Base-by-base conservation (phyloP, 2,797 vertebrate genomes). In the Esox masquinongy region DNA sequence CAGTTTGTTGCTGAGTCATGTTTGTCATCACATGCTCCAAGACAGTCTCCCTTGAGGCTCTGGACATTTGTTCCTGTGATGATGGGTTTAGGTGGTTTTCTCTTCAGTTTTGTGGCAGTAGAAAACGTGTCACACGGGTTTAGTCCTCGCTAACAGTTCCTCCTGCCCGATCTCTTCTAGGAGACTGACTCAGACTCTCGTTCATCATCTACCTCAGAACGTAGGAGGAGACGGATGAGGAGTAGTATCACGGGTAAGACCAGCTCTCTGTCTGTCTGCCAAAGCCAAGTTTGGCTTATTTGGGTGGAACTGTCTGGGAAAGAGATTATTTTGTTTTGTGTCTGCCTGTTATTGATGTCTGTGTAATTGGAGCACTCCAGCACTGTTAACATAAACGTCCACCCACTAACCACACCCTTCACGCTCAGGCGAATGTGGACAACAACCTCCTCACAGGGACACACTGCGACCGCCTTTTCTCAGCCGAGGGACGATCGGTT, bases 211-310 rank as follows among this genome's bases (percentile, higher is more conserved):
- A 82, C 83, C 74, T 86, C 83, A 80, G 68, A 80, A 78, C 80
- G 12, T 79, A 78, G 68, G 69, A 29, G 70, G 11, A 72, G 70
- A 11, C 24, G 67, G 29, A 56, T 47, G 70, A 72, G 50, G 70
- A 72, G 84, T 43, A 88, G 85, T 78, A 86, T 87, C 71, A 79
- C 82, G 47, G 80, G 88, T 90, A 71, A 79, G 74, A 7, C 22
- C n/a, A 29, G 53, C 16, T 2, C 0, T 49, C 0, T 68, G 0
- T 64, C 2, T 69, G 6, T 5, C 2, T 79, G 7, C 53, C n/a
- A 6, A 39, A 39, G 36, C 36, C 36, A 2, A 34, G 34, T 34
- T 34, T 34, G 34, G 34, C 34, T 34, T 2, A 34, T 39, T 39
- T 39, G 36, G 36, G 36, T 39, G 36, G 36, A 39, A 8, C 36